Evolutionary conservation across 2,888 invertebrate species (phyloP).

Genomic region (Nymphalis polychloros): DNA sequence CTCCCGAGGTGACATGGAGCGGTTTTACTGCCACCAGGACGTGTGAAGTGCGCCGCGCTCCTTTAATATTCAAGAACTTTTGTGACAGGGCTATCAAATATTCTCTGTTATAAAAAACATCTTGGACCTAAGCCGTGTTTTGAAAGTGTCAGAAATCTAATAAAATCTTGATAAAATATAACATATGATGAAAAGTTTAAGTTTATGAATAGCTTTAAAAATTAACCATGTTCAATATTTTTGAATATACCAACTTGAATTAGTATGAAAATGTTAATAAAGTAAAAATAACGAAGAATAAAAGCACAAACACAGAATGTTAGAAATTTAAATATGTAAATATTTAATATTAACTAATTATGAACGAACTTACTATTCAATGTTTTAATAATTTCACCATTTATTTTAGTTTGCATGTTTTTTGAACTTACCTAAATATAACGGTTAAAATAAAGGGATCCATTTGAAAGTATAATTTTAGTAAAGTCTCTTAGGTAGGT

Average conservation of each 20-base stretch:
- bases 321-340: too few relatives aligned
- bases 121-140: slow-evolving; percentile 25
- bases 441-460: not conserved
- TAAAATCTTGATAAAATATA: slow-evolving; percentile 15
- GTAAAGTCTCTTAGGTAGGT: not conserved
- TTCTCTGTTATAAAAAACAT: slow-evolving; percentile 30
- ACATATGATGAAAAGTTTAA: not conserved
- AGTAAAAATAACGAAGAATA: too few relatives aligned
- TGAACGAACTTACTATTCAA: too few relatives aligned
- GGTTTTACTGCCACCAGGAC: slow-evolving; percentile 59
- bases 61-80: slow-evolving; percentile 66
- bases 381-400: not conserved
- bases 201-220: too few relatives aligned
- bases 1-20: slow-evolving; percentile 52
- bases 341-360: too few relatives aligned
- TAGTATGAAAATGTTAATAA: too few relatives aligned
- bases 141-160: slow-evolving; percentile 18
- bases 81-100: slow-evolving; percentile 40
- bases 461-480: not conserved
- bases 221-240: too few relatives aligned
- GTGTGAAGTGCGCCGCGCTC: slow-evolving; percentile 60
- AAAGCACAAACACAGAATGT: too few relatives aligned
- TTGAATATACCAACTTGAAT: too few relatives aligned
- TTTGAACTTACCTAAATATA: not conserved
- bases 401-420: not conserved